A percentile compares a stretch with the other conserved stretches of the same genome.
phyloP scores from a whole-genome alignment of 2,888 invertebrate genomes.

The Brachyopa scutellaris region DNA sequence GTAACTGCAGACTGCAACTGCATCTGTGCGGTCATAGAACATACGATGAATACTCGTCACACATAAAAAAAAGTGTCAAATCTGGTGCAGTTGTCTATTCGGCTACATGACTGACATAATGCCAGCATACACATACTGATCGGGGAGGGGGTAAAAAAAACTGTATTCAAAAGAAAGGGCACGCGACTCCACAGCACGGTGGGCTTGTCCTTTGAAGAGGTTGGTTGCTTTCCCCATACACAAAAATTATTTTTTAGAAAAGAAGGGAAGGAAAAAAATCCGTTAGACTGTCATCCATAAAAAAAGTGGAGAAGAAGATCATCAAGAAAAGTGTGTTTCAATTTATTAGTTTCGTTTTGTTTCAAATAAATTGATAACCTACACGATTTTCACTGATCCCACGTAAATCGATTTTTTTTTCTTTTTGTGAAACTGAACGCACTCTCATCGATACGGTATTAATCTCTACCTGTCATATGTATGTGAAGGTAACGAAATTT shows the following conservation, averaged over 20 bases:
- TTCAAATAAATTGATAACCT: constrained; percentile 25
- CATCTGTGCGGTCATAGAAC: constrained; percentile 43
- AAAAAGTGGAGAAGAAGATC: background rate
- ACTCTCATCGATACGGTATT: constrained; percentile 56
- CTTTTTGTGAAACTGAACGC: constrained; percentile 17
- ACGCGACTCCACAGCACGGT: constrained; percentile 48
- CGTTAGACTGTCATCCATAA: constrained; percentile 17
- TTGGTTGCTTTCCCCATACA: background rate
- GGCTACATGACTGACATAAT: constrained; percentile 54
- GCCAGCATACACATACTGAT: background rate
- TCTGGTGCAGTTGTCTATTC: constrained; percentile 51
- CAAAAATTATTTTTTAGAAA: background rate
- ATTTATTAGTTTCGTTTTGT: background rate
- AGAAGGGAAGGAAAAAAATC: background rate
- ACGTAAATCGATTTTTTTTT: background rate
- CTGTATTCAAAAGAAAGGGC: constrained; percentile 48
- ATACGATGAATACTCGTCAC: constrained; percentile 25
- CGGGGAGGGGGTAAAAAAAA: background rate
- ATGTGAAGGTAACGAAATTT: constrained; percentile 23
- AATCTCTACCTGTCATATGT: constrained; percentile 57
- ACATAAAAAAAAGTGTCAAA: constrained; percentile 58
- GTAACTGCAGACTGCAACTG: constrained; percentile 13
- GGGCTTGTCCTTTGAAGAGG: constrained; percentile 39
- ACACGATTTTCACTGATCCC: background rate
- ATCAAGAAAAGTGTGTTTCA: no score